Evolutionary conservation across 2,888 invertebrate species (phyloP).

Genomic region (Pseudoips prasinana): DNA sequence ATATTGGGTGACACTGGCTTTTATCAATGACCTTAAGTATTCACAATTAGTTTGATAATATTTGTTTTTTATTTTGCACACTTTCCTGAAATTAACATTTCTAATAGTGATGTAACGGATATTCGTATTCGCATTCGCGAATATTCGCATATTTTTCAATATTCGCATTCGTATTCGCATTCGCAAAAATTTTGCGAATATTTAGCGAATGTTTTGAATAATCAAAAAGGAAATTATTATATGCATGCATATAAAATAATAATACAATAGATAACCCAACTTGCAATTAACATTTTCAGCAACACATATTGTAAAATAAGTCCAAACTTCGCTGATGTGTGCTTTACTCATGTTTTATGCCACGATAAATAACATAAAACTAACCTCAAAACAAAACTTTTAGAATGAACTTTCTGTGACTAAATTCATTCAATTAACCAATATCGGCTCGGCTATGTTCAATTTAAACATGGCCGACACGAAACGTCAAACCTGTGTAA

Average conservation of each 20-base stretch:
- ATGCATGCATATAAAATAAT: conserved; percentile 5
- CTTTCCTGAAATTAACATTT: not conserved
- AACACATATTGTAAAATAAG: no score
- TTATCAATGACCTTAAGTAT: no score
- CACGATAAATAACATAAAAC: no score
- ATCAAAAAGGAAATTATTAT: conserved; percentile 12
- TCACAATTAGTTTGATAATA: no score
- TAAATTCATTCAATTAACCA: not conserved
- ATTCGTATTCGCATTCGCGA: conserved; percentile 27
- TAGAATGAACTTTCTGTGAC: no score
- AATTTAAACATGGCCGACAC: not conserved
- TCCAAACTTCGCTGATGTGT: no score
- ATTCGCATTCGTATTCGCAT: conserved; percentile 14
- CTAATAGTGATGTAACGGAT: not conserved
- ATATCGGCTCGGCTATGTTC: not conserved
- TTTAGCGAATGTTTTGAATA: conserved; percentile 14
- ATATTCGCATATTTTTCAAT: conserved; percentile 10
- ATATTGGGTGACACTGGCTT: no score
- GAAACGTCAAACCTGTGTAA: not conserved
- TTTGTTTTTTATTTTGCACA: not conserved
- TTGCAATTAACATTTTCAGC: no score
- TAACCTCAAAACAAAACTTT: no score
- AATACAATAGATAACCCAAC: conserved; percentile 7
- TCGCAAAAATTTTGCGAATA: conserved; percentile 11
- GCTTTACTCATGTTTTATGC: no score